Evolutionary conservation across 2,888 invertebrate species (phyloP).

Genomic region (Julus scandinavius): DNA sequence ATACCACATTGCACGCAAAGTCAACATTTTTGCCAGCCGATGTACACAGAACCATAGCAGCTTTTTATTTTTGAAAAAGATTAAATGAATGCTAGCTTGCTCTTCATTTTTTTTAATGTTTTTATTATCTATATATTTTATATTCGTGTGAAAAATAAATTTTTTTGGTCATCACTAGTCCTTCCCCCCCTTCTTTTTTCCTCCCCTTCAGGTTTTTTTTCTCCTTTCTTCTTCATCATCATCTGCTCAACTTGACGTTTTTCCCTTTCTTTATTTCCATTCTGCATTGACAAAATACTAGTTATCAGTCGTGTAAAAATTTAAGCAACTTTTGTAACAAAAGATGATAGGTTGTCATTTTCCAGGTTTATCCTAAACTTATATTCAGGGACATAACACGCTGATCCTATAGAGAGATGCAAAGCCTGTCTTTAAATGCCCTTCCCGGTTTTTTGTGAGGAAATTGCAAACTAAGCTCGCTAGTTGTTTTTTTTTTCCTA

Average conservation of each 20-base stretch:
- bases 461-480: constrained; percentile 36
- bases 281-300: constrained; percentile 51
- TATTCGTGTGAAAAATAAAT: constrained; percentile 44
- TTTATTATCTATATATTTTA: constrained; percentile 46
- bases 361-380: constrained; percentile 43
- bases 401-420: constrained; percentile 37
- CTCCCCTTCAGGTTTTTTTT: constrained; percentile 37
- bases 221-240: constrained; percentile 40
- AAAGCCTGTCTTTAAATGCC: constrained; percentile 40
- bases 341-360: constrained; percentile 51
- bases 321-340: constrained; percentile 51
- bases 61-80: constrained; percentile 36
- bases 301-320: constrained; percentile 49
- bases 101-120: constrained; percentile 44
- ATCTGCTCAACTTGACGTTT: constrained; percentile 50
- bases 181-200: not conserved
- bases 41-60: constrained; percentile 15
- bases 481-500: not conserved
- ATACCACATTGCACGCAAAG: constrained; percentile 41
- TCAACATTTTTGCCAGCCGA: constrained; percentile 35
- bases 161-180: not conserved
- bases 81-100: constrained; percentile 39
- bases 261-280: constrained; percentile 43
- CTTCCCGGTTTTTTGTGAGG: not conserved
- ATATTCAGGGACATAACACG: constrained; percentile 46